These are phyloP conservation scores for Trissolcus brochymenae DNA, from an alignment of 2,888 invertebrate genomes.

Conservation along the genomic window DNA sequence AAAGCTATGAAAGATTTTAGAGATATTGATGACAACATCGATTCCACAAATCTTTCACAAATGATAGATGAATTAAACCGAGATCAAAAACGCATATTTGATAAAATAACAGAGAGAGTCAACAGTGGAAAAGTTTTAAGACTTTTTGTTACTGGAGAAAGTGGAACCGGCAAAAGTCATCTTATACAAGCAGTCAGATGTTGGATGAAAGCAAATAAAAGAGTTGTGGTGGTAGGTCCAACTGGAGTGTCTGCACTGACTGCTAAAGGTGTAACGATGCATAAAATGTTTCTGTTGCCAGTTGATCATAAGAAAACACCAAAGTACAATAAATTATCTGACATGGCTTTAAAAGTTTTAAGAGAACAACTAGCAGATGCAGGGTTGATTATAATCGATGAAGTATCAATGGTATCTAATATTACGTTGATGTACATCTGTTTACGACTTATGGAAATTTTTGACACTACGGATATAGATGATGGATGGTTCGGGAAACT, in stretches of 20 bases:
- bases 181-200: slow-evolving; percentile 63
- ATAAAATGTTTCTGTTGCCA: slow-evolving; percentile 41
- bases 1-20: slow-evolving; percentile 7
- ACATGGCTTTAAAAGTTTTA: slow-evolving; percentile 58
- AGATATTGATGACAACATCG: slow-evolving; percentile 25
- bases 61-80: slow-evolving; percentile 58
- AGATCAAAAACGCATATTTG: slow-evolving; percentile 57
- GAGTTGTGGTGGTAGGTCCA: slow-evolving; percentile 63
- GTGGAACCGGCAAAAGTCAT: slow-evolving; percentile 51
- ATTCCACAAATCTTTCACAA: slow-evolving; percentile 51
- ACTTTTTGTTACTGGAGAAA: slow-evolving; percentile 62
- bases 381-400: slow-evolving; percentile 53
- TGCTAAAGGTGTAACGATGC: slow-evolving; percentile 66
- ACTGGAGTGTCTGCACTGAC: slow-evolving; percentile 69
- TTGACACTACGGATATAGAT: slow-evolving; percentile 60
- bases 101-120: slow-evolving; percentile 39
- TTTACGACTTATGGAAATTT: slow-evolving; percentile 63
- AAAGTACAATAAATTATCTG: slow-evolving; percentile 63
- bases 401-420: slow-evolving; percentile 5
- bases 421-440: slow-evolving; percentile 23
- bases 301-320: neutral
- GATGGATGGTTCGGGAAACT: slow-evolving; percentile 66
- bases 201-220: slow-evolving; percentile 60
- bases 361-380: slow-evolving; percentile 42
- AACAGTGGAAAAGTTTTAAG: slow-evolving; percentile 29